Conservation (phyloP, 2,797 vertebrate genomes). For the Epinephelus awoara region DNA sequence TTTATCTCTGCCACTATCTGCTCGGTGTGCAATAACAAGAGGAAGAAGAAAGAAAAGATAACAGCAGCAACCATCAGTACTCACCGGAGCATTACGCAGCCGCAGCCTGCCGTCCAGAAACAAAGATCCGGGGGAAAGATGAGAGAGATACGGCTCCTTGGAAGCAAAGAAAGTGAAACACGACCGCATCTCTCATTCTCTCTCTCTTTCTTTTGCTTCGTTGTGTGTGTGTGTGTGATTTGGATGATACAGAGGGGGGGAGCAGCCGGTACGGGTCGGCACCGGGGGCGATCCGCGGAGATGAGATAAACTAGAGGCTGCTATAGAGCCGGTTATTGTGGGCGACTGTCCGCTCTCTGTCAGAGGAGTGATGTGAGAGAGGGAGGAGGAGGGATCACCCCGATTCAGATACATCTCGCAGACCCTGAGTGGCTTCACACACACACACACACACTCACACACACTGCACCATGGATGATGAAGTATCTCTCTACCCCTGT, state of each 20-base stretch:
- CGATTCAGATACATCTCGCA: conserved; percentile 46
- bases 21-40: conserved; percentile 26
- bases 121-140: conserved; percentile 62
- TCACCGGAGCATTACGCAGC: conserved; percentile 70
- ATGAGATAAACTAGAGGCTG: conserved; percentile 59
- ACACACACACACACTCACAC: conserved; percentile 26
- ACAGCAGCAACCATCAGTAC: conserved; percentile 50
- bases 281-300: conserved; percentile 49
- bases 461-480: conserved; percentile 65
- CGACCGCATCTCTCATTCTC: conserved; percentile 26
- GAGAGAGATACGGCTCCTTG: conserved; percentile 39
- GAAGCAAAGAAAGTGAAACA: conserved; percentile 65
- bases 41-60: conserved; percentile 51
- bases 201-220: not conserved
- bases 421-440: conserved; percentile 35
- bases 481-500: conserved; percentile 30
- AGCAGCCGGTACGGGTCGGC: conserved; percentile 46
- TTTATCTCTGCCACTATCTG: conserved; percentile 22
- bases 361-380: conserved; percentile 42
- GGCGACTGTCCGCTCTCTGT: conserved; percentile 52
- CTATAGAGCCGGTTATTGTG: conserved; percentile 49
- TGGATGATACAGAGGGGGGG: conserved; percentile 19
- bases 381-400: conserved; percentile 53
- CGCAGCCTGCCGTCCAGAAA: conserved; percentile 67
- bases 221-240: conserved; percentile 26